Conservation (phyloP, 2,888 invertebrate genomes). For the Agriopis leucophaearia region DNA sequence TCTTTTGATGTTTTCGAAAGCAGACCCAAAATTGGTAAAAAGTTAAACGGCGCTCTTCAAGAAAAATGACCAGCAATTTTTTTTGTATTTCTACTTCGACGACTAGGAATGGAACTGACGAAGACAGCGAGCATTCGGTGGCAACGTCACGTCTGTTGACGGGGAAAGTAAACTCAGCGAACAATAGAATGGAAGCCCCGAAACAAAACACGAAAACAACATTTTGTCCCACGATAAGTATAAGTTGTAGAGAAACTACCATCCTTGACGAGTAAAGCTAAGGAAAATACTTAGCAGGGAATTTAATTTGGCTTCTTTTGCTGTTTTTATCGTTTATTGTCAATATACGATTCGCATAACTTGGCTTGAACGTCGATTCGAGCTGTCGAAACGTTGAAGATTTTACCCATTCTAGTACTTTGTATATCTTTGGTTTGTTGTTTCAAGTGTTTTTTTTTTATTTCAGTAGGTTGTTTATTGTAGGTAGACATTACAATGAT, state of each 20-base stretch:
- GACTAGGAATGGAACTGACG: slow-evolving; percentile 24
- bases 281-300: slow-evolving; percentile 48
- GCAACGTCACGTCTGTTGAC: slow-evolving; percentile 57
- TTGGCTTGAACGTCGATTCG: slow-evolving; percentile 23
- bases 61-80: slow-evolving; percentile 38
- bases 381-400: slow-evolving; percentile 32
- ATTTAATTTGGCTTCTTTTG: slow-evolving; percentile 47
- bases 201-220: slow-evolving; percentile 61
- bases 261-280: slow-evolving; percentile 52
- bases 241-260: slow-evolving; percentile 50
- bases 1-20: slow-evolving; percentile 42
- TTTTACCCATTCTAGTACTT: slow-evolving; percentile 32
- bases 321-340: slow-evolving; percentile 42
- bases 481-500: slow-evolving; percentile 5
- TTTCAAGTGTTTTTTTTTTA: slow-evolving; percentile 27
- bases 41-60: slow-evolving; percentile 39
- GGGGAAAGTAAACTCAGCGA: slow-evolving; percentile 71
- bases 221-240: slow-evolving; percentile 55
- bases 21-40: slow-evolving; percentile 38
- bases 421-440: slow-evolving; percentile 24
- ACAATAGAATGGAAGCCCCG: slow-evolving; percentile 65
- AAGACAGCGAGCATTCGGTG: slow-evolving; percentile 41
- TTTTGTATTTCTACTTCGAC: slow-evolving; percentile 43
- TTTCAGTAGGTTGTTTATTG: slow-evolving; percentile 14
- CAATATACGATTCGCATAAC: slow-evolving; percentile 40